These are phyloP conservation scores for Eupithecia inturbata DNA, from an alignment of 2,888 invertebrate genomes.

Conservation along the genomic window DNA sequence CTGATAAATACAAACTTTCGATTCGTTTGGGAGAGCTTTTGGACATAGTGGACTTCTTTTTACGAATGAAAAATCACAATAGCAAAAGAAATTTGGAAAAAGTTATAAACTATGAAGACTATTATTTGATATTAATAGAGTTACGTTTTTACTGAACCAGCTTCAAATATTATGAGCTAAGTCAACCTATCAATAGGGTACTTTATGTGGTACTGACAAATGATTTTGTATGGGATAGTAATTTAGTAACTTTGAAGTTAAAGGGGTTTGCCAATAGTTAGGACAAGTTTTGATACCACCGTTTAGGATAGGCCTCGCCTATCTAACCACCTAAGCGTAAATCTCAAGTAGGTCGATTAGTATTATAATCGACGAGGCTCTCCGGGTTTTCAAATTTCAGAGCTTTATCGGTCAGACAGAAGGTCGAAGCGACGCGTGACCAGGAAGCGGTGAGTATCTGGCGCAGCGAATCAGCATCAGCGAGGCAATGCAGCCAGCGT, in stretches of 20 bases:
- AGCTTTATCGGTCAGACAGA: too few relatives aligned
- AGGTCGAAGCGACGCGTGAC: too few relatives aligned
- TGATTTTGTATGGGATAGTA: conserved; percentile 42
- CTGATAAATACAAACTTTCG: too few relatives aligned
- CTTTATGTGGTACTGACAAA: conserved; percentile 40
- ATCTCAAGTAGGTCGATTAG: neutral
- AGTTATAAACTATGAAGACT: too few relatives aligned
- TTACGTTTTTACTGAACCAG: neutral
- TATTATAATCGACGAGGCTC: neutral
- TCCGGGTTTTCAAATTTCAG: neutral
- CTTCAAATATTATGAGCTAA: conserved; percentile 13
- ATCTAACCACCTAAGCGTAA: neutral
- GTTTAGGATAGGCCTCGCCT: neutral
- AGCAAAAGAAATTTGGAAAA: too few relatives aligned
- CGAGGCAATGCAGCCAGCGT: neutral
- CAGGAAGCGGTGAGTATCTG: too few relatives aligned
- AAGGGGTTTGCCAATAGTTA: conserved; percentile 15
- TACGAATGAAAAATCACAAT: too few relatives aligned
- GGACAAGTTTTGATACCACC: neutral
- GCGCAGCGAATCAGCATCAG: too few relatives aligned
- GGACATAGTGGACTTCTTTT: too few relatives aligned
- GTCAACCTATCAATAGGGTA: conserved; percentile 23
- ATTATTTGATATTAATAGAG: too few relatives aligned
- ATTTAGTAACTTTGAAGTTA: conserved; percentile 31
- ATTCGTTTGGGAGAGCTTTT: too few relatives aligned